These are phyloP conservation scores for Ophiothrix spiculata DNA, from an alignment of 35 echinoderm and acorn worm species.

Conservation along the genomic window DNA sequence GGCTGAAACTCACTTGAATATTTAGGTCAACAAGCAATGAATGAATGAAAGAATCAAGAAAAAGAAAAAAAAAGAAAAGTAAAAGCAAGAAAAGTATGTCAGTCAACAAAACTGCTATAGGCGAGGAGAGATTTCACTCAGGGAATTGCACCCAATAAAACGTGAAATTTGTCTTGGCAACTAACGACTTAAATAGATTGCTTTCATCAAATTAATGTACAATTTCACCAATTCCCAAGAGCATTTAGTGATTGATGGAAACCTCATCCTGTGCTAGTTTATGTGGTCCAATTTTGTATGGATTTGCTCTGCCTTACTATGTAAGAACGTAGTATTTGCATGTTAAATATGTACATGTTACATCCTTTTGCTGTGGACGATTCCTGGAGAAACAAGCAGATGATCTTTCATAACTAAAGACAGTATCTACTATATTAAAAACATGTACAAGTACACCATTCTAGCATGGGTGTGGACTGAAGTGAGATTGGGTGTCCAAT, in stretches of 20 bases:
- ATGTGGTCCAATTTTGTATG: not conserved
- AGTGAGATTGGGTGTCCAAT: too few relatives aligned
- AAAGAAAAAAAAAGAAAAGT: too few relatives aligned
- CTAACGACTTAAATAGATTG: not conserved
- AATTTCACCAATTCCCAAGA: not conserved
- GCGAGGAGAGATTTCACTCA: not conserved
- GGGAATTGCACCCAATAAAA: not conserved
- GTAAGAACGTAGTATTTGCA: too few relatives aligned
- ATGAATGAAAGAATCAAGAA: too few relatives aligned
- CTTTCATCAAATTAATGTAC: not conserved
- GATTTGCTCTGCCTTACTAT: not conserved
- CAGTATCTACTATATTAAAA: too few relatives aligned
- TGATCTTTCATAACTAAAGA: too few relatives aligned
- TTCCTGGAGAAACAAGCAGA: not conserved
- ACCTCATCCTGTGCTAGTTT: not conserved
- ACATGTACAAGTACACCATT: too few relatives aligned
- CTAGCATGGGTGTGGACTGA: too few relatives aligned
- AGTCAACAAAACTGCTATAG: too few relatives aligned
- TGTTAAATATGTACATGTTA: not conserved
- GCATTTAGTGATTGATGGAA: not conserved
- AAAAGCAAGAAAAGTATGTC: too few relatives aligned
- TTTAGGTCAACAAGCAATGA: too few relatives aligned
- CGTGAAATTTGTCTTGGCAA: not conserved
- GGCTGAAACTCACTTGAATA: too few relatives aligned
- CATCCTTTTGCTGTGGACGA: not conserved